Conservation (phyloP, 1,140 invertebrate species). For the Teleogryllus occipitalis region DNA sequence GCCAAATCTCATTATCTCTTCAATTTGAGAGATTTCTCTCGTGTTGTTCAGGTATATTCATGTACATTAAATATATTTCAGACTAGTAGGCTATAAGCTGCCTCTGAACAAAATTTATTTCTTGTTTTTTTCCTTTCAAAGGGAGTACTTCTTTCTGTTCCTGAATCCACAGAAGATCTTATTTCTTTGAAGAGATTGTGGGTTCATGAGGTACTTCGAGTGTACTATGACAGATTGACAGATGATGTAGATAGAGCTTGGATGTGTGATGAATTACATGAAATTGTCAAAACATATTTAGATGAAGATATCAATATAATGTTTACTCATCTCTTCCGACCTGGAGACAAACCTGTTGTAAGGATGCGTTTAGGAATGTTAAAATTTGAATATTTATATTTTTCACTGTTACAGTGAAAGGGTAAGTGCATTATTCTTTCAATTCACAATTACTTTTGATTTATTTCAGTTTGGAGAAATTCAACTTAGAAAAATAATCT, state of each 20-base stretch:
- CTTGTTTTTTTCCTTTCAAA: slow-evolving; percentile 34
- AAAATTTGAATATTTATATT: too few relatives aligned
- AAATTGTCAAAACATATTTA: slow-evolving; percentile 38
- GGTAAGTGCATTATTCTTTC: too few relatives aligned
- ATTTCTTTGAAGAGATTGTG: slow-evolving; percentile 83
- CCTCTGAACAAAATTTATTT: too few relatives aligned
- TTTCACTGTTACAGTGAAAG: too few relatives aligned
- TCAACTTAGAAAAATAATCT: slow-evolving; percentile 80
- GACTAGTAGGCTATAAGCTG: too few relatives aligned
- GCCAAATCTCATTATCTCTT: slow-evolving; percentile 91
- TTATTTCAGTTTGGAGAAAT: slow-evolving; percentile 56
- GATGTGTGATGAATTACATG: slow-evolving; percentile 53
- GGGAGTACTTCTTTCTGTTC: slow-evolving; percentile 85
- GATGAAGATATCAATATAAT: slow-evolving; percentile 46
- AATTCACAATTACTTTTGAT: background rate
- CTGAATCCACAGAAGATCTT: slow-evolving; percentile 83
- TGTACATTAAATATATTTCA: too few relatives aligned
- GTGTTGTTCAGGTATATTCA: slow-evolving; percentile 69
- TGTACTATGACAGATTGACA: slow-evolving; percentile 88
- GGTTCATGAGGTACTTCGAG: slow-evolving; percentile 85
- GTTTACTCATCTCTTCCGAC: slow-evolving; percentile 32
- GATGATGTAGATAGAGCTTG: slow-evolving; percentile 74
- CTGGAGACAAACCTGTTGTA: background rate
- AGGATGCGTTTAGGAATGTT: background rate
- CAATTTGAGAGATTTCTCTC: slow-evolving; percentile 88